Conservation (phyloP, 2,797 vertebrate species). For the Gastrophryne carolinensis region DNA sequence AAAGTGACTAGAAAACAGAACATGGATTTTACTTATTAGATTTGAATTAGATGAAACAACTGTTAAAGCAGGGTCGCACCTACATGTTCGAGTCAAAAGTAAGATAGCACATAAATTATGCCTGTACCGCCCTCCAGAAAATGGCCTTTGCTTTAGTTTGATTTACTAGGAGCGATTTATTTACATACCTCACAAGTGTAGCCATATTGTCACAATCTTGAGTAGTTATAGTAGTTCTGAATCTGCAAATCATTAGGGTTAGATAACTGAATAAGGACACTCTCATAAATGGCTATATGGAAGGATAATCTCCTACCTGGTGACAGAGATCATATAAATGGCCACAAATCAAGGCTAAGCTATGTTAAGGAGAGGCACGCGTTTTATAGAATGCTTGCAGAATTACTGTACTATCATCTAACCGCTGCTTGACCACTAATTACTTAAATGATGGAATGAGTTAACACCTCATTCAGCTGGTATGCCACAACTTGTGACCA, state of each 20-base stretch:
- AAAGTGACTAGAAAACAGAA: too few species aligned
- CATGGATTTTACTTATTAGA: too few species aligned
- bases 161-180: too few species aligned
- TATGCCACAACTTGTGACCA: conserved; percentile 40
- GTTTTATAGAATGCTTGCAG: conserved; percentile 31
- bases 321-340: conserved; percentile 37
- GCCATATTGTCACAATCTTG: too few species aligned
- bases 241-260: conserved; percentile 33
- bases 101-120: too few species aligned
- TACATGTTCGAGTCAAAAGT: too few species aligned
- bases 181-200: too few species aligned
- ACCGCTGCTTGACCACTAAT: conserved; percentile 48
- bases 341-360: conserved; percentile 17
- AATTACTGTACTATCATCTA: conserved; percentile 28
- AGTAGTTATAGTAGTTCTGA: not conserved
- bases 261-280: conserved; percentile 29
- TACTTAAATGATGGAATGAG: conserved; percentile 43
- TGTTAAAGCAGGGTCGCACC: too few species aligned
- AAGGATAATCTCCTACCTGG: conserved; percentile 39
- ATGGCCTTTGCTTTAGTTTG: too few species aligned
- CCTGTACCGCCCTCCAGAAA: too few species aligned
- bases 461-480: conserved; percentile 50
- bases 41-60: too few species aligned
- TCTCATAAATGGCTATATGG: conserved; percentile 15
- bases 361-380: conserved; percentile 12